Evolutionary conservation across 2,113 vertebrate species (phyloP), one percentile per base, ranked within the genome.

Genomic region (Girardinichthys multiradiatus): DNA sequence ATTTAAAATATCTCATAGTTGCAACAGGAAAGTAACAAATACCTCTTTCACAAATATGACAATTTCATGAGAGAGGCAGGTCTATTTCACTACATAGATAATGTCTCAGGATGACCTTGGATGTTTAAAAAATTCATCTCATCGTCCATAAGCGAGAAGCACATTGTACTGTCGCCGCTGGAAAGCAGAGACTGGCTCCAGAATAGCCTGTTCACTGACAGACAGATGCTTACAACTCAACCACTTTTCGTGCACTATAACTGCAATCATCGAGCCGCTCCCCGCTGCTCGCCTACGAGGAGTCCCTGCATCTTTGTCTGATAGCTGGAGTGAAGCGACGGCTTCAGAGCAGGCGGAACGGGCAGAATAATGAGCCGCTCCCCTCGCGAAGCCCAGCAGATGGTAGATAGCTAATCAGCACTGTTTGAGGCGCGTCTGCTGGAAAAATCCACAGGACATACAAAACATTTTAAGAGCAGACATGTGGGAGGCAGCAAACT

Each of bases 381-480:
- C 74, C 74, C 60, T 84, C 67, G 59, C 59, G 29, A 57, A 63
- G 75, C 84, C 69, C 80, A 86, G 84, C 87, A 90, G 90, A 90
- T 83, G 87, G 83, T 84, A 68, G 84, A 85, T 85, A 83, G 76
- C 74, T 86, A 82, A 90, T 92, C 85, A 84, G 79, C 17, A 17
- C 68, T 59, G 61, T 80, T 74, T 12, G 27, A 85, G 85, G 80
- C 58, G 39, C 68, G 69, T 45, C 51, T 30, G 68, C 68, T 62
- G 77, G 68, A 87, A 68, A 70, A 82, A 76, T 72, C 69, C 82
- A 83, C 79, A 59, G 78, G 77, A 87, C 64, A 45, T 35, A 37
- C 65, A 80, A 77, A 86, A 84, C 66, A 73, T 82, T 79, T 77
- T 79, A 69, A 71, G 61, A 42, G 61, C 58, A 72, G 42, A 63